Evolutionary conservation across 2,113 vertebrate genomes (phyloP).

Genomic region (Uropsilus gracilis): DNA sequence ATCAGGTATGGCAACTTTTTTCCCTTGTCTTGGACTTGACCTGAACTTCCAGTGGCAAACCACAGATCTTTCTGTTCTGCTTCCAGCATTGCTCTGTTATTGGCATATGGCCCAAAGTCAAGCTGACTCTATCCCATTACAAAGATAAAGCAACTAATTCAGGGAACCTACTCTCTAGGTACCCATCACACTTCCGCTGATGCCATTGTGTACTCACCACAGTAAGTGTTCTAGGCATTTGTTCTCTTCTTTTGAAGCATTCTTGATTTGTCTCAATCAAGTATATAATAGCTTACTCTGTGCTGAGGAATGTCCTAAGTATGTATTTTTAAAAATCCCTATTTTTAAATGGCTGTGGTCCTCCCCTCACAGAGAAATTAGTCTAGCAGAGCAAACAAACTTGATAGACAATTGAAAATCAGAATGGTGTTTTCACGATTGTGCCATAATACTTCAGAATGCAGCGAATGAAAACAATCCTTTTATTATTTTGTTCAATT

Average conservation of each 20-base stretch:
- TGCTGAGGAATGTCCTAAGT: slow-evolving; percentile 10
- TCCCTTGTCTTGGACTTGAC: neutral
- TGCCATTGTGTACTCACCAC: neutral
- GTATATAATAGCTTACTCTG: neutral
- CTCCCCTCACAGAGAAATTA: slow-evolving; percentile 39
- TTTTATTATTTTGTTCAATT: slow-evolving; percentile 16
- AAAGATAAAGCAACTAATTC: neutral
- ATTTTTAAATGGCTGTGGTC: neutral
- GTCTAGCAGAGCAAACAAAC: neutral
- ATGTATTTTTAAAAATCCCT: neutral
- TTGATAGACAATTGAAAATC: slow-evolving; percentile 15
- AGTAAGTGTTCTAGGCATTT: slow-evolving; percentile 6
- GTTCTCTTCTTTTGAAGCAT: slow-evolving; percentile 10
- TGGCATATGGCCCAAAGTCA: neutral
- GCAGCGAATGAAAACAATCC: slow-evolving; percentile 19
- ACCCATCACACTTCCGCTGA: neutral
- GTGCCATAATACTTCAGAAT: slow-evolving; percentile 21
- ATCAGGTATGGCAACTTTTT: neutral
- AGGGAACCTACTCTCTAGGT: neutral
- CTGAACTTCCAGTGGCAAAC: neutral
- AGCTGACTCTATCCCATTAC: neutral
- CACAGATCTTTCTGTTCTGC: neutral
- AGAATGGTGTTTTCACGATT: slow-evolving; percentile 30
- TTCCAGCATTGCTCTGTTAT: neutral
- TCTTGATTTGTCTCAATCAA: slow-evolving; percentile 49